phyloP scores from a whole-genome alignment of 2,113 vertebrate species.

The Chaetorhynchus papuensis region DNA sequence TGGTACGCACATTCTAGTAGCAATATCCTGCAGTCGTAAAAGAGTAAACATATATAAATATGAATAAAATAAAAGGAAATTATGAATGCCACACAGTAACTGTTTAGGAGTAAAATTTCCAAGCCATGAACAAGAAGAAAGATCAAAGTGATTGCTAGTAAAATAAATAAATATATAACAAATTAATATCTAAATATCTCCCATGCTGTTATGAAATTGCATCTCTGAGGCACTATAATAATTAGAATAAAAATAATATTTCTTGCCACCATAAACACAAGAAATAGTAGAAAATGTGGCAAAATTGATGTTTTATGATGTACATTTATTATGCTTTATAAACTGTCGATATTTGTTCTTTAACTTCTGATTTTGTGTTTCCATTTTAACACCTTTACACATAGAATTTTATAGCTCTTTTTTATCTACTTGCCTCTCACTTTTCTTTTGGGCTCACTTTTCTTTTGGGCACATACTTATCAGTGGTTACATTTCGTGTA shows the following conservation, averaged over 20 bases:
- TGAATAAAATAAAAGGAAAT: not conserved
- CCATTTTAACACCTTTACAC: not conserved
- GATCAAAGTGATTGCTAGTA: not conserved
- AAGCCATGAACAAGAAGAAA: not conserved
- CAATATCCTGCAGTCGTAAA: not conserved
- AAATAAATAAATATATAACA: not conserved
- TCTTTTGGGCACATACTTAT: not conserved
- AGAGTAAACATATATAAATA: not conserved
- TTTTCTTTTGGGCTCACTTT: not conserved
- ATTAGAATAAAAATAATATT: not conserved
- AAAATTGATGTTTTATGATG: not conserved
- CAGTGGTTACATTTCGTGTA: not conserved
- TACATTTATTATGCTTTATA: not conserved
- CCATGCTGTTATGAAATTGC: not conserved
- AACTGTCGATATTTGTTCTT: not conserved
- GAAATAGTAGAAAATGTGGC: not conserved
- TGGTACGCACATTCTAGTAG: not conserved
- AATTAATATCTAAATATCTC: not conserved
- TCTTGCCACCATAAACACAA: not conserved
- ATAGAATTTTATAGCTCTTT: not conserved
- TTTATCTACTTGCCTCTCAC: not conserved
- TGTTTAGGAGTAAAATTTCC: not conserved
- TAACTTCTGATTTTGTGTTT: not conserved
- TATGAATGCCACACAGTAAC: not conserved
- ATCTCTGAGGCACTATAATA: not conserved